Conservation (phyloP, 2,797 vertebrate species). For the Rallus crepitans region DNA sequence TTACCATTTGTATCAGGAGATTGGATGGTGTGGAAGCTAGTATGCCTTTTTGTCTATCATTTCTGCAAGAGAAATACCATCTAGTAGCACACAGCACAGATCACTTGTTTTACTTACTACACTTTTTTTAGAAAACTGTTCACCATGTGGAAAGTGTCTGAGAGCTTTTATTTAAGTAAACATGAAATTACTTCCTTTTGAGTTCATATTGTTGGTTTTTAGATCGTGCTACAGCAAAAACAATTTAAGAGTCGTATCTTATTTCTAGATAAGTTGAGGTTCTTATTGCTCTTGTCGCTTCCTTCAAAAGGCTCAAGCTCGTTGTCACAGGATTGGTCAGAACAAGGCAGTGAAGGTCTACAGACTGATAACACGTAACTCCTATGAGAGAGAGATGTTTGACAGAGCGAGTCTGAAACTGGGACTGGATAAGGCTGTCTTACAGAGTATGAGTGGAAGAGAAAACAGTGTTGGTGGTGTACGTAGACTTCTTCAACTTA, state of each 20-base stretch:
- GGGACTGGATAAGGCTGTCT: slow-evolving; percentile 96
- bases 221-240: neutral
- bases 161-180: neutral
- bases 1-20: neutral
- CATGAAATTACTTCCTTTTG: neutral
- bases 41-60: neutral
- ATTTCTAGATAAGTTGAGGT: neutral
- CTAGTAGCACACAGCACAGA: neutral
- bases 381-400: slow-evolving; percentile 98
- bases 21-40: neutral
- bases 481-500: slow-evolving; percentile 64
- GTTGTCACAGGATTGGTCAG: slow-evolving; percentile 98
- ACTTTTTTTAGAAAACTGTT: neutral
- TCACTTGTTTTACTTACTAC: neutral
- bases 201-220: neutral
- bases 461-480: slow-evolving; percentile 93
- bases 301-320: slow-evolving; percentile 91
- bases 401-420: slow-evolving; percentile 97
- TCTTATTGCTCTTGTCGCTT: neutral
- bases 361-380: slow-evolving; percentile 96
- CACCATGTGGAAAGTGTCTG: neutral
- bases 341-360: slow-evolving; percentile 99
- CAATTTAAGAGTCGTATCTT: neutral
- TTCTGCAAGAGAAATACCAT: neutral
- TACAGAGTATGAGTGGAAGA: slow-evolving; percentile 98